Evolutionary conservation across 2,113 vertebrate genomes (phyloP), one percentile per base, ranked within the genome.

Genomic region (Tinamus guttatus): DNA sequence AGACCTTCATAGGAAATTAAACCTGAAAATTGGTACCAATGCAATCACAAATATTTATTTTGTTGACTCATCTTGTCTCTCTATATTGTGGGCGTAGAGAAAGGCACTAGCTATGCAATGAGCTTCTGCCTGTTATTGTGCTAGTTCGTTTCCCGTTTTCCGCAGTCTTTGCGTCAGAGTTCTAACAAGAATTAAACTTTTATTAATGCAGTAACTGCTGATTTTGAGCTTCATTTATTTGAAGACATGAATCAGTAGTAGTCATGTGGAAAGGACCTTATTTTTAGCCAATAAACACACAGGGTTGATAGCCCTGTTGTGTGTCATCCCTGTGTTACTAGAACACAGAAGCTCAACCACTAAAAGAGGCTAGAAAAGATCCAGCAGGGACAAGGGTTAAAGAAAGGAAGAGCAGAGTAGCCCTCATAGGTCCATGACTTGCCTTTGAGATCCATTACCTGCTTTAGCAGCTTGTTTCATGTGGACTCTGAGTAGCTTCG

Each of bases 191-290:
- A 32, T 11, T 47, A 36, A 85, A 45, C 71, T 78, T 64, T 19
- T 70, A 75, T 83, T 94, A 86, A 70, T 64, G 64, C 60, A 43
- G 65, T 8, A 63, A 82, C 91, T 68, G 43, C 87, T 94, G 58
- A 84, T 94, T 93, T 84, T 88, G 82, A 93, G 83, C 73, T 95
- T 90, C 65, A 62, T 94, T 92, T 94, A 49, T 74, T 82, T 77
- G 94, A 79, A 95, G 95, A 71, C 77, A 38, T 34, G 52, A 93
- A 49, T 38, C 62, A 32, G 88, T 38, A 89, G 69, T 88, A 88
- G 77, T 82, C 47, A 16, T 18, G 49, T 49, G 69, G 93, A 95
- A 88, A 89, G 43, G 38, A 62, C 24, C 74, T 90, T 83, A 43
- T 96, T 95, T 93, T 95, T 95, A 94, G 86, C 76, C 84, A 81